Evolutionary conservation across 2,797 vertebrate genomes (phyloP), one percentile per base, ranked within the genome.

Genomic region (Eulemur rubriventer): DNA sequence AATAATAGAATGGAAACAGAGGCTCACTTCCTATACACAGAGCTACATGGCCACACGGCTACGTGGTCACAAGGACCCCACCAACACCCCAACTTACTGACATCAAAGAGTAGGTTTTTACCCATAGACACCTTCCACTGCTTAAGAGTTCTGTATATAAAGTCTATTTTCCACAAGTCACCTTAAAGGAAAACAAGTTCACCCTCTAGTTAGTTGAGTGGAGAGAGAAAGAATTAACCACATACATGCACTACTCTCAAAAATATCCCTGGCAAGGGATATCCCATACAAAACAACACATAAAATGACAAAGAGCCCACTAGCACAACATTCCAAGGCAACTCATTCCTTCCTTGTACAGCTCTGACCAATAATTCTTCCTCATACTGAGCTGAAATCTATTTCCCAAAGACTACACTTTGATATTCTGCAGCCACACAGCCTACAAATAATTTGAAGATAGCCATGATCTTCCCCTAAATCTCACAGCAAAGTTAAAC

Each of bases 381-480:
- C 18, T 95, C 63, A 82, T 7, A 28, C n/a, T 96, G 59, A 92
- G 48, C 48, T 76, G 81, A 87, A 79, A 80, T 63, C 52, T 88
- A 50, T 52, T 85, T 94, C 35, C 2, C 70, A 83, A 80, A 93
- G 59, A 91, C 38, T 78, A 28, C 38, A 50, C 43, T 88, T 48
- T 59, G 46, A 95, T 72, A 85, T 41, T 73, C 85, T 82, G 55
- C 11, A 96, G 73, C 33, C 46, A 90, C 14, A 94, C 0, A 79
- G 61, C 18, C 14, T 35, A 91, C 13, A 70, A 81, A 84, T 72
- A 91, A 91, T 76, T 20, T 91, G 38, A 91, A 94, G 63, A 80
- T 3, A 41, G 80, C 63, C 48, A 50, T 30, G 18, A 82, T 14
- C 43, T 38, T 63, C 17, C 46, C 72, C 79, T 84, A 46, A 79